Evolutionary conservation across 1,140 invertebrate species (phyloP).

Genomic region (Rhopalosiphum padi): DNA sequence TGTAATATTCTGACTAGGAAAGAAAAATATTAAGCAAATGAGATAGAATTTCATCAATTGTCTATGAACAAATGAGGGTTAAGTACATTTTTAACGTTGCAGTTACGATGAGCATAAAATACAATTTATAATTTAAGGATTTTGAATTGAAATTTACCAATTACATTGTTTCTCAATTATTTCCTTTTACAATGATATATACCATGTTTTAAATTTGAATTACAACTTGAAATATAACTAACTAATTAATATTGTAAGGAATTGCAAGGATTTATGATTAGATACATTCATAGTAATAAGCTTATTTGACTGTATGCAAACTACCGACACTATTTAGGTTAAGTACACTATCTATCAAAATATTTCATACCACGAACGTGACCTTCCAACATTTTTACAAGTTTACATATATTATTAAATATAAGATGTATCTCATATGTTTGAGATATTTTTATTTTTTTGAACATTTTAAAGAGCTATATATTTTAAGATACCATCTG

Average conservation of each 20-base stretch:
- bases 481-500: slow-evolving; percentile 15
- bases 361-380: neutral
- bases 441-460: slow-evolving; percentile 24
- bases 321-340: neutral
- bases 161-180: neutral
- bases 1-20: neutral
- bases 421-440: slow-evolving; percentile 13
- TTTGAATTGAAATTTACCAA: slow-evolving; percentile 18
- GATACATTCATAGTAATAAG: neutral
- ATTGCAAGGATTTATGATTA: neutral
- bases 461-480: neutral
- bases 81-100: neutral
- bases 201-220: neutral
- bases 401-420: slow-evolving; percentile 1
- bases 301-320: neutral
- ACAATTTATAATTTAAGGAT: neutral
- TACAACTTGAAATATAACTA: neutral
- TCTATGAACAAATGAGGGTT: neutral
- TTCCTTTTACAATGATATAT: neutral
- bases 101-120: neutral
- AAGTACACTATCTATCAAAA: neutral
- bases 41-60: neutral
- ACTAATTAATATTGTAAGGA: neutral
- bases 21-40: neutral
- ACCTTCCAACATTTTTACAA: slow-evolving; percentile 6